Percentiles rank a stretch among this genome's conserved stretches.
Evolutionary conservation across 2,888 invertebrate species (phyloP).

Genomic region (Phaedon cochleariae): DNA sequence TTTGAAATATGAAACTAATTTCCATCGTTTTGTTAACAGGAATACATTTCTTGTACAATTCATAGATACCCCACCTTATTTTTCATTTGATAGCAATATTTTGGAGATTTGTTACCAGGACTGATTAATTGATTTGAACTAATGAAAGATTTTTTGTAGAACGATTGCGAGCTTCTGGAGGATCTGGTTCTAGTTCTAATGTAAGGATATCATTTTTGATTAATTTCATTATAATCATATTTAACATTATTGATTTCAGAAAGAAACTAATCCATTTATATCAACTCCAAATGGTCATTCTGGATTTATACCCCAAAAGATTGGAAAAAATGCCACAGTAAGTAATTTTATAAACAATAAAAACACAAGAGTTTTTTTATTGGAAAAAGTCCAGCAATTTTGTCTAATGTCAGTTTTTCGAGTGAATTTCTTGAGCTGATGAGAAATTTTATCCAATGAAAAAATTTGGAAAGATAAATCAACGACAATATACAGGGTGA

Average conservation of each 20-base stretch:
- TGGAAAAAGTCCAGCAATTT: no score
- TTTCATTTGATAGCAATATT: no score
- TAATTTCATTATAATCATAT: constrained; percentile 16
- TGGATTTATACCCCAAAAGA: constrained; percentile 92
- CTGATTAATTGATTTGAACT: not conserved
- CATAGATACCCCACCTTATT: no score
- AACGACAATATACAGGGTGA: no score
- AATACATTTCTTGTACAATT: no score
- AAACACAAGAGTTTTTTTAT: no score
- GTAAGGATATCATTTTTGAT: constrained; percentile 57
- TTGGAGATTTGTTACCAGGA: no score
- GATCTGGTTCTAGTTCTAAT: constrained; percentile 62
- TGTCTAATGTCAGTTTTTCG: no score
- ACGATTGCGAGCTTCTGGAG: constrained; percentile 68
- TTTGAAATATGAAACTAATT: not conserved
- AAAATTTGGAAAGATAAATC: no score
- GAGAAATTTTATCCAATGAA: no score
- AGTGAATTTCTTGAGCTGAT: no score
- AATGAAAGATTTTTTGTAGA: constrained; percentile 61
- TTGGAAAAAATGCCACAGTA: constrained; percentile 74
- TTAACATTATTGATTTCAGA: constrained; percentile 58
- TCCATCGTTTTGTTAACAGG: not conserved
- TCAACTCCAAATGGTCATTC: constrained; percentile 91
- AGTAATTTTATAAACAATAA: constrained; percentile 34
- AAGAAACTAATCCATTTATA: constrained; percentile 83